Conservation (phyloP, 2,888 invertebrate genomes). For the Artemia sinica region DNA sequence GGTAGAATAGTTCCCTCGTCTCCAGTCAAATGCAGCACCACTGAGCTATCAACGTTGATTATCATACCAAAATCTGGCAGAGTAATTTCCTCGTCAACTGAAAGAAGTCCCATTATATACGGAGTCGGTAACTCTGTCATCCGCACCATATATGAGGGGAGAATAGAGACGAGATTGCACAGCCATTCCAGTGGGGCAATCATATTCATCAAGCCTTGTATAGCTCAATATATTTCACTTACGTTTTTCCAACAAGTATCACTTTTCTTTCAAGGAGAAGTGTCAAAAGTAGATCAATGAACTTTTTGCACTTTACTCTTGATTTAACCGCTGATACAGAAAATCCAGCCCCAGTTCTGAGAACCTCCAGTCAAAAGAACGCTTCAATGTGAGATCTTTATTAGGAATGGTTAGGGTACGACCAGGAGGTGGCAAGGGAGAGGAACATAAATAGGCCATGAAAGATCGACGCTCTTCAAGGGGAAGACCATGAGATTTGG, state of each 20-base stretch:
- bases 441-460: background rate
- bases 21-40: background rate
- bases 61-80: background rate
- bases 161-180: background rate
- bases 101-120: slow-evolving; percentile 11
- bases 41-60: background rate
- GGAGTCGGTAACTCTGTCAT: slow-evolving; percentile 5
- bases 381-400: background rate
- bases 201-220: background rate
- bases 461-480: background rate
- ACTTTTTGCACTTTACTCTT: background rate
- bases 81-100: background rate
- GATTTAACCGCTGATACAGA: background rate
- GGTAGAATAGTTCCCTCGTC: background rate
- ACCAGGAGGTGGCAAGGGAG: slow-evolving; percentile 7
- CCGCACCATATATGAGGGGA: background rate
- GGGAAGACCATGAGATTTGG: slow-evolving; percentile 9
- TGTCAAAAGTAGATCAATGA: background rate
- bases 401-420: background rate
- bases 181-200: background rate
- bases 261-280: background rate
- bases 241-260: background rate
- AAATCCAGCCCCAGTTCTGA: background rate
- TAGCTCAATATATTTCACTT: background rate
- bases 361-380: background rate